Evolutionary conservation across 2,888 invertebrate species (phyloP), one percentile per base, ranked within the genome.

Genomic region (Cerceris ruficornis): DNA sequence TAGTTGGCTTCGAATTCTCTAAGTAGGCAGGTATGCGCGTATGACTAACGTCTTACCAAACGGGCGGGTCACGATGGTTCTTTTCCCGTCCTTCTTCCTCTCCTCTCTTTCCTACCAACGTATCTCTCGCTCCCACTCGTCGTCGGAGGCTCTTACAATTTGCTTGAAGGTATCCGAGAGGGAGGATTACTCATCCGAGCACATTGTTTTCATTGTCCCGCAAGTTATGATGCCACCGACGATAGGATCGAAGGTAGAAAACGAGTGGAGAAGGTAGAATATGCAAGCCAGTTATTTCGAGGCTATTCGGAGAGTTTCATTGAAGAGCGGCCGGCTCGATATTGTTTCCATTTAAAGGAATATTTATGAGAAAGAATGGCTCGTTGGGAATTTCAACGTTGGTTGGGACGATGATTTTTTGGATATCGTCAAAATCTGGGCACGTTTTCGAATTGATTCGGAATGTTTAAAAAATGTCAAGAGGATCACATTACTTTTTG

Each of bases 161-260:
- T 80, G 52, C 76, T 67, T 46, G 65, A 43, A 78, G 54, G 59
- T 81, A 81, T 52, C 54, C 77, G 57, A 70, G 76, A 70, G 76
- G 79, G 73, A 78, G 78, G 82, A 87, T 86, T 87, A 86, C 77
- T 87, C 86, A 86, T 77, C 77, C 80, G 41, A 73, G 69, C 67
- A 75, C 80, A 86, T 87, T 86, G 86, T 87, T 86, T 84, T 83
- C 78, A 86, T 81, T 82, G 82, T 87, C 71, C 69, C 50, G 49
- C 62, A 60, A 76, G 69, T 76, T 70, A 74, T 66, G 68, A 77
- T 81, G 75, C 64, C 68, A 57, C 28, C 69, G 62, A 66, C 54
- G 61, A 69, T 62, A 41, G 57, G 59, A 41, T 67, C 58, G 67
- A 62, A 60, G 65, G 13, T 42, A 70, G 43, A 60, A 70, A 68